phyloP scores from a whole-genome alignment of 2,797 vertebrate genomes.

The Podargus strigoides region DNA sequence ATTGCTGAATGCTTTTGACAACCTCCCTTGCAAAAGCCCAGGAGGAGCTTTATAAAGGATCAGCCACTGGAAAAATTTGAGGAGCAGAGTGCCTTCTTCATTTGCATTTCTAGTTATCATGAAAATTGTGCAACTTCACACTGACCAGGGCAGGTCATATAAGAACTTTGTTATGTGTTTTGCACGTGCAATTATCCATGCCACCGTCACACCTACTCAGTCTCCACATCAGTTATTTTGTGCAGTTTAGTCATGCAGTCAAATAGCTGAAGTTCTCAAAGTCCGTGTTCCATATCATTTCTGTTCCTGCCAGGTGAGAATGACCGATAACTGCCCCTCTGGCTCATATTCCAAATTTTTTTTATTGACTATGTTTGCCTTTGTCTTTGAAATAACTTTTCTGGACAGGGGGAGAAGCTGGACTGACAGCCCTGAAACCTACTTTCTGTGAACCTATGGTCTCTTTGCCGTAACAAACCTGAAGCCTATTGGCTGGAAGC shows the following conservation, averaged over 20 bases:
- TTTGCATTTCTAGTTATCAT: not conserved
- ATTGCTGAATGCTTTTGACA: not conserved
- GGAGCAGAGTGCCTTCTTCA: not conserved
- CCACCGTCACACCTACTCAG: not conserved
- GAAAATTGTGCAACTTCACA: not conserved
- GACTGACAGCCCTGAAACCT: not conserved
- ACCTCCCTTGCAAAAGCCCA: not conserved
- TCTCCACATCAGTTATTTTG: not conserved
- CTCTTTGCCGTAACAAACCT: not conserved
- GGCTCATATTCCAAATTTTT: not conserved
- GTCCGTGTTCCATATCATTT: not conserved
- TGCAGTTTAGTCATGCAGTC: not conserved
- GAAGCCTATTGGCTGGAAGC: not conserved
- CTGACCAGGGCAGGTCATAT: not conserved
- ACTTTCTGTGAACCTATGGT: not conserved
- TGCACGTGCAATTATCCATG: fast-evolving
- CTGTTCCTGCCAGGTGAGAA: not conserved
- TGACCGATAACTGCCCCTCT: not conserved
- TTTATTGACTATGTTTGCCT: not conserved
- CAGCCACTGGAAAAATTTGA: not conserved
- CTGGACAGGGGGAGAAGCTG: not conserved
- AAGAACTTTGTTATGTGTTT: not conserved
- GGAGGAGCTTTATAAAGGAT: not conserved
- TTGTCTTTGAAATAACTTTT: not conserved
- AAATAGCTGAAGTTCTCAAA: not conserved